phyloP scores from a whole-genome alignment of 2,113 vertebrate genomes.

The Austrofundulus limnaeus region DNA sequence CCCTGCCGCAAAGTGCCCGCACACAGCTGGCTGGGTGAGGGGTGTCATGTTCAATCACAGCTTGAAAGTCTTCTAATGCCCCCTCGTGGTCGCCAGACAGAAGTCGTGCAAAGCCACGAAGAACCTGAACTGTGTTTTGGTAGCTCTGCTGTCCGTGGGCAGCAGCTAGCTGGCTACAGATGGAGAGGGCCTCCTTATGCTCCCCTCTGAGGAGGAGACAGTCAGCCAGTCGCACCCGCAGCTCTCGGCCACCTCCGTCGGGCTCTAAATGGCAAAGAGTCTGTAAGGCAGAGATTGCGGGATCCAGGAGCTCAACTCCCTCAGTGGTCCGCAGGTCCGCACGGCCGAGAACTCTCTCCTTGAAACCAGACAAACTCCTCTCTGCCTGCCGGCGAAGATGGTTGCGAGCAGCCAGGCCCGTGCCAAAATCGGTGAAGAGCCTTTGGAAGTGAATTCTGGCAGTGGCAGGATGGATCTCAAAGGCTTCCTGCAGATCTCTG shows the following conservation, averaged over 20 bases:
- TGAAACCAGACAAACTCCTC: constrained; percentile 79
- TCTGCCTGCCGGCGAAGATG: constrained; percentile 80
- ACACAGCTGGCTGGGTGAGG: constrained; percentile 89
- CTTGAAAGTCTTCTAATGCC: constrained; percentile 89
- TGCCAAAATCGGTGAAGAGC: constrained; percentile 75
- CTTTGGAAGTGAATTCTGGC: constrained; percentile 79
- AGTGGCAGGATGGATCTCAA: constrained; percentile 72
- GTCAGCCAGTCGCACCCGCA: constrained; percentile 86
- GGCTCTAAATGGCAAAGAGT: constrained; percentile 85
- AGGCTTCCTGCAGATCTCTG: constrained; percentile 83
- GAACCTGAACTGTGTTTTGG: constrained; percentile 84
- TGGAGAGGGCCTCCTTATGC: constrained; percentile 72
- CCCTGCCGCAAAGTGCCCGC: constrained; percentile 91
- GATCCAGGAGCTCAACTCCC: constrained; percentile 83
- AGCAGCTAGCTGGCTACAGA: constrained; percentile 84
- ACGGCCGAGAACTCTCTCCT: constrained; percentile 79
- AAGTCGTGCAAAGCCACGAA: constrained; percentile 87
- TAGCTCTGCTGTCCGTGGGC: constrained; percentile 76
- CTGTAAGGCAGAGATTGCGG: constrained; percentile 78
- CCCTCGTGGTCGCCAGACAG: constrained; percentile 75
- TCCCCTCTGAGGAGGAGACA: constrained; percentile 87
- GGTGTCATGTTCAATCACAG: constrained; percentile 83
- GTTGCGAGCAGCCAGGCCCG: constrained; percentile 61
- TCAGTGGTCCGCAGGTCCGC: constrained; percentile 80
- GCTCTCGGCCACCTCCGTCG: constrained; percentile 72